Conservation (phyloP, 2,888 invertebrate genomes). For the Drosophila diplacantha region DNA sequence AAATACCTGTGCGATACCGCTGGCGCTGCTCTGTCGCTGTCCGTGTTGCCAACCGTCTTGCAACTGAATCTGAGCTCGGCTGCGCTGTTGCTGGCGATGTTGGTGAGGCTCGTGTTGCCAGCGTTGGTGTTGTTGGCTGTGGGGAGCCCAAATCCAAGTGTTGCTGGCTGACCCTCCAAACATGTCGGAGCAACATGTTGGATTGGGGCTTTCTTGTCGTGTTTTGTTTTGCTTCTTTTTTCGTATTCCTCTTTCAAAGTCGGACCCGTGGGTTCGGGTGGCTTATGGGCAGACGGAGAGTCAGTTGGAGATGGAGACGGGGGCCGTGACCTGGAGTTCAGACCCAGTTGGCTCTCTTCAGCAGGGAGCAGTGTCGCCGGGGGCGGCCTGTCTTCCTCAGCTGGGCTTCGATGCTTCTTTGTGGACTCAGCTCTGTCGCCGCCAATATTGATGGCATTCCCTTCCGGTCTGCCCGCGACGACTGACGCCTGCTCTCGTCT, state of each 20-base stretch:
- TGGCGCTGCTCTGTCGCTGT: constrained; percentile 75
- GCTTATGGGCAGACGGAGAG: constrained; percentile 28
- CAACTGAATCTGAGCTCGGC: constrained; percentile 72
- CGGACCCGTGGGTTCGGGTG: constrained; percentile 46
- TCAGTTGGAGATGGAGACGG: constrained; percentile 45
- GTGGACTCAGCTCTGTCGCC: constrained; percentile 30
- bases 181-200: constrained; percentile 55
- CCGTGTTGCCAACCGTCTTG: constrained; percentile 76
- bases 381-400: constrained; percentile 19
- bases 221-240: constrained; percentile 74
- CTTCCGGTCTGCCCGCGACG: constrained; percentile 35
- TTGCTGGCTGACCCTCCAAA: constrained; percentile 58
- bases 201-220: constrained; percentile 36
- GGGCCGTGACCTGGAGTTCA: constrained; percentile 66
- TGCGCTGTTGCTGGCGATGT: constrained; percentile 31
- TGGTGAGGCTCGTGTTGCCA: constrained; percentile 23
- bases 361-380: not conserved
- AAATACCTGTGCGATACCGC: constrained; percentile 71
- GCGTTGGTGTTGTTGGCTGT: constrained; percentile 39
- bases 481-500: constrained; percentile 1
- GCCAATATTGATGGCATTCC: constrained; percentile 32
- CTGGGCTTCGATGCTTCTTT: constrained; percentile 34
- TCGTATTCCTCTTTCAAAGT: constrained; percentile 59
- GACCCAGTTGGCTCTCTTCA: constrained; percentile 41
- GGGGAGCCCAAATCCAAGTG: constrained; percentile 27